Base-by-base conservation (phyloP, 2,888 invertebrate species). In the Noctua janthina region DNA sequence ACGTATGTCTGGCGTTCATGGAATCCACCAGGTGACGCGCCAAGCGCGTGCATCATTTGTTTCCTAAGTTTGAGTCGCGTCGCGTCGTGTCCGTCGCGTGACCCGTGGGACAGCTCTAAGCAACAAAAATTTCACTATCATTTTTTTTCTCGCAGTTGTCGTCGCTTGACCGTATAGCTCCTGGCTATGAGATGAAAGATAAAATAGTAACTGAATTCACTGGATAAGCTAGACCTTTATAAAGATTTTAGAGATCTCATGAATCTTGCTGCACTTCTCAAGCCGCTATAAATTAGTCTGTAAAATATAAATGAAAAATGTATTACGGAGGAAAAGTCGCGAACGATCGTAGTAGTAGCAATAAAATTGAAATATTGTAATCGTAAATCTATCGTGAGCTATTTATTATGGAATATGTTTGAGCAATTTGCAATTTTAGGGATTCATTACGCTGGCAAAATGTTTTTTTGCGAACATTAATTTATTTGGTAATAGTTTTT, bases 291-390 rank as follows among this genome's bases (percentile, higher is more conserved):
- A 82, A 87, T 84, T 67, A 74, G 54, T 64, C 71, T 79, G 82
- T 78, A 83, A 84, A 80, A 76, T 85, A 73, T 83, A 81, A 80
- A 85, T 83, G 83, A 89, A 82, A 81, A 85, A 87, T 83, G 54
- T 82, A 76, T 79, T 81, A 78, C 46, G 59, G 15, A 59, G 56
- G 76, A 79, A 85, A 85, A 79, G 74, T 85, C 79, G 69, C 20
- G 64, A 67, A 54, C 79, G 66, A 84, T 83, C 46, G 77, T 77
- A 80, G 81, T 74, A 46, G 74, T 68, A 46, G 88, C 86, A 85
- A 91, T 91, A 91, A 91, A 91, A 88, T 89, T 91, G 90, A 91
- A 87, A 91, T 90, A 91, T 90, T 46, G 87, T 72, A 76, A 87
- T 66, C 86, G 84, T 91, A 91, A 90, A 91, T 91, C 91, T 88